These are phyloP conservation scores for Laterallus jamaicensis DNA, from an alignment of 2,113 vertebrate genomes.

Conservation along the genomic window DNA sequence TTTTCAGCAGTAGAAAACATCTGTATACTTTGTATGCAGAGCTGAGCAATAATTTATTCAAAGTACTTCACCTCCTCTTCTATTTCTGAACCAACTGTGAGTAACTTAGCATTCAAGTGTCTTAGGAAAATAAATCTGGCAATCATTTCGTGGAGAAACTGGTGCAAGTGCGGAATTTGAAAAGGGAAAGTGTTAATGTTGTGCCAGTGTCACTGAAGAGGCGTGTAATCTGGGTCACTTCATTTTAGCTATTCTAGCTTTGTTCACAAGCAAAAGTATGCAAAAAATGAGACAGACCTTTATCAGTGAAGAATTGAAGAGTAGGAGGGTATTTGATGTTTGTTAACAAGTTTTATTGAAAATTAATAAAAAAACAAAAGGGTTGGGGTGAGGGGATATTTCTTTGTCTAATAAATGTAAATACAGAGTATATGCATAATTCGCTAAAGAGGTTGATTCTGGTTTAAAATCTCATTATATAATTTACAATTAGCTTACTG, in stretches of 20 bases:
- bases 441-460: background rate
- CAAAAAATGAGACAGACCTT: background rate
- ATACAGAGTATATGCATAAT: background rate
- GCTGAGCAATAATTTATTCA: conserved; percentile 46
- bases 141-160: background rate
- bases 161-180: background rate
- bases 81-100: conserved; percentile 38
- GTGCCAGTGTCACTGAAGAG: background rate
- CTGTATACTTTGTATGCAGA: conserved; percentile 18
- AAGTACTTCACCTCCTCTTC: conserved; percentile 23
- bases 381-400: background rate
- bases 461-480: background rate
- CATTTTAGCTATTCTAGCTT: background rate
- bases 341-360: background rate
- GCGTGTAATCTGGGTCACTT: background rate
- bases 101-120: conserved; percentile 7
- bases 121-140: conserved; percentile 30
- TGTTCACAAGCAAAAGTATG: background rate
- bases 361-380: background rate
- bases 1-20: background rate
- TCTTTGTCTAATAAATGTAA: background rate
- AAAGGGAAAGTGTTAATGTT: background rate
- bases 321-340: background rate
- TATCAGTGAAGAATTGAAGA: background rate
- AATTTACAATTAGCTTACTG: background rate